These are phyloP conservation scores for Panthera uncia DNA, from an alignment of 2,113 vertebrate genomes.

Conservation along the genomic window DNA sequence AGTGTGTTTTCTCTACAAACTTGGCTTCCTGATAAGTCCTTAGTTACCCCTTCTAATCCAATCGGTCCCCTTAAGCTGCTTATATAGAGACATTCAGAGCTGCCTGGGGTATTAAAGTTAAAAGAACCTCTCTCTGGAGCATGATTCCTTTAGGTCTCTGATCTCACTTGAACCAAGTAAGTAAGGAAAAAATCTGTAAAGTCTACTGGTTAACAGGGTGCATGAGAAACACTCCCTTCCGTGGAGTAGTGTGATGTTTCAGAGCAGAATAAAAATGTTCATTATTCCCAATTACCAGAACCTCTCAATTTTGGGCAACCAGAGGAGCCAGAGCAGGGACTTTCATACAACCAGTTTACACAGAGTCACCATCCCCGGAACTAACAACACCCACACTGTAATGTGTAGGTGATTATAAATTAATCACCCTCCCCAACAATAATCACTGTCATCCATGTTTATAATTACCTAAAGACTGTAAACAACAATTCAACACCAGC, in stretches of 20 bases:
- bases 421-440: not conserved
- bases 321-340: not conserved
- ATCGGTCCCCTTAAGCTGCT: not conserved
- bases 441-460: not conserved
- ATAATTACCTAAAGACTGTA: not conserved
- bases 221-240: not conserved
- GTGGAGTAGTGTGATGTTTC: not conserved
- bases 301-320: not conserved
- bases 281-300: conserved; percentile 35
- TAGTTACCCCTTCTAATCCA: not conserved
- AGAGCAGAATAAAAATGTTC: not conserved
- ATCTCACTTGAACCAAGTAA: conserved; percentile 9
- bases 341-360: not conserved
- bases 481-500: not conserved
- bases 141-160: not conserved
- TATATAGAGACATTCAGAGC: conserved; percentile 15
- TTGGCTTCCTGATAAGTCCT: not conserved
- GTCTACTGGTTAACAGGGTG: not conserved
- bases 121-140: not conserved
- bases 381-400: not conserved
- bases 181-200: not conserved
- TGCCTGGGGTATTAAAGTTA: not conserved
- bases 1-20: not conserved
- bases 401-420: not conserved
- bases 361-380: not conserved